Base-by-base conservation (phyloP, 2,888 invertebrate genomes). In the Orthosia gothica region DNA sequence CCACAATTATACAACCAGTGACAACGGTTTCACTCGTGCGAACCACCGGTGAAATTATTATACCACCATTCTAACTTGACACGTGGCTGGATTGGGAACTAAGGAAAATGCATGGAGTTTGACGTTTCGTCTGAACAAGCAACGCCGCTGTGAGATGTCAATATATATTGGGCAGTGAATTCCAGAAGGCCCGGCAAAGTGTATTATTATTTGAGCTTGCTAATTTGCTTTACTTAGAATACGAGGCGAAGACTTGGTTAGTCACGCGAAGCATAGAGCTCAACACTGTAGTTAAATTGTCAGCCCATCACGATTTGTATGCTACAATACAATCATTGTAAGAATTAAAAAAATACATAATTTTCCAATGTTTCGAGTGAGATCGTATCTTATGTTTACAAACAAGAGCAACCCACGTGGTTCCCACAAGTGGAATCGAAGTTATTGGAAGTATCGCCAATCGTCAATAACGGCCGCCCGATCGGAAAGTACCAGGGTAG, bases 1-100 rank as follows among this genome's bases (percentile, higher is more conserved):
- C 87, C 91, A 91, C 92, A 89, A 89, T 90, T 90, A 90, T 84
- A 86, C 84, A 81, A 81, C 64, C 49, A 79, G 85, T 84, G 88
- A 87, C 88, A 88, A 85, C 81, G 65, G 89, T 93, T 92, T 93
- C 93, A 90, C 93, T 89, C 88, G 88, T 88, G 87, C 77, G 83
- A 87, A 85, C 83, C 49, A n/a, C 20, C 76, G 84, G 92, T 86
- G 92, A 92, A 90, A 91, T 88, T 79, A 65, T 49, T 66, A 16
- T 5, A 26, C 7, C 3, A 47, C 67, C 70, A 76, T 1, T 4
- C 0, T 52, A 47, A 40, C 26, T 52, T 76, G 76, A 16, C 9
- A 16, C 5, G 2, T 20, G 79, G 26, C 16, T 1, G 55, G 9
- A 52, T 54, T 18, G 3, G 2, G 63, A 70, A 75, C 54, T 70